phyloP scores from a whole-genome alignment of 2,113 vertebrate species.

The Pterophyllum scalare region DNA sequence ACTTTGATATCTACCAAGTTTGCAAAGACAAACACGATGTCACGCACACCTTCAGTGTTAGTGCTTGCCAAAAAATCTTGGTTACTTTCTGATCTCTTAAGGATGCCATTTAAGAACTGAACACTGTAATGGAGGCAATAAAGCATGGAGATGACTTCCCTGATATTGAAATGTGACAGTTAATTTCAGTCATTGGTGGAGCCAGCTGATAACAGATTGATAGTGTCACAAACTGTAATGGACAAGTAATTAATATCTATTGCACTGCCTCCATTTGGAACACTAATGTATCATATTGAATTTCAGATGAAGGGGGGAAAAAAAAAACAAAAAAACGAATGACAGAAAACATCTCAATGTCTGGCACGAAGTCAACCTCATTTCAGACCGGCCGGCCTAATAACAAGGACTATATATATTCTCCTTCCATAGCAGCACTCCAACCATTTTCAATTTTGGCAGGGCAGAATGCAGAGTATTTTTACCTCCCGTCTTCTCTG shows the following conservation, averaged over 20 bases:
- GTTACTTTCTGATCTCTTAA: conserved; percentile 34
- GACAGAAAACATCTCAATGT: conserved; percentile 70
- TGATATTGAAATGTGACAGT: conserved; percentile 74
- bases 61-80: neutral
- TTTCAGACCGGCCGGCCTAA: conserved; percentile 35
- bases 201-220: conserved; percentile 76
- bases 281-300: conserved; percentile 58
- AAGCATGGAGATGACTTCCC: conserved; percentile 64
- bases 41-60: conserved; percentile 22
- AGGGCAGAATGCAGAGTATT: conserved; percentile 52
- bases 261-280: conserved; percentile 53
- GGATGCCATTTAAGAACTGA: conserved; percentile 50
- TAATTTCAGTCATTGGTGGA: conserved; percentile 73
- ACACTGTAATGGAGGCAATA: conserved; percentile 61
- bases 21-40: conserved; percentile 25
- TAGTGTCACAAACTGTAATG: conserved; percentile 71
- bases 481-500: conserved; percentile 64
- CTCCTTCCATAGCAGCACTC: conserved; percentile 40
- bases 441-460: conserved; percentile 50
- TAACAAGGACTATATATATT: conserved; percentile 56
- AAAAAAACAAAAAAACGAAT: conserved; percentile 21
- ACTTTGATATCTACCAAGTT: conserved; percentile 56
- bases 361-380: conserved; percentile 59
- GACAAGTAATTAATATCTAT: conserved; percentile 78
- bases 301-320: conserved; percentile 46